Conservation (phyloP, 35 echinoderm and acorn worm genomes). For the Anneissia japonica region DNA sequence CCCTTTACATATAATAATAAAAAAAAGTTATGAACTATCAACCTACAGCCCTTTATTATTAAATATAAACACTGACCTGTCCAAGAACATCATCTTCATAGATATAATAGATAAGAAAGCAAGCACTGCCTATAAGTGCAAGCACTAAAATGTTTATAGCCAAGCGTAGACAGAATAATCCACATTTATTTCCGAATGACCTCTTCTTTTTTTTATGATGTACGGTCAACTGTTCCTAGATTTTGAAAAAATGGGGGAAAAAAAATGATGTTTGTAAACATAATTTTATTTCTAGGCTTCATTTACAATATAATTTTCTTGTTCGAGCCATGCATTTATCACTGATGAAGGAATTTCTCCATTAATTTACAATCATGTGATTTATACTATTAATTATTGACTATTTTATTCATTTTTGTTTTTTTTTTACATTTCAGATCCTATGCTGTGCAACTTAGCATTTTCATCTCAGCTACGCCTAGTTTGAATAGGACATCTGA, state of each 20-base stretch:
- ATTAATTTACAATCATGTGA: no score
- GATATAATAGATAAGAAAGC: conserved; percentile 56
- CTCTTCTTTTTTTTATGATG: not conserved
- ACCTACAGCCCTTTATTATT: not conserved
- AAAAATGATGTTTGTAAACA: not conserved
- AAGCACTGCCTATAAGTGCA: conserved; percentile 62
- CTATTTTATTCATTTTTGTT: no score
- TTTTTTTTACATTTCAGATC: no score
- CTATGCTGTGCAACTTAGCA: no score
- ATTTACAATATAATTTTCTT: not conserved
- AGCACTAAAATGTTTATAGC: conserved; percentile 71
- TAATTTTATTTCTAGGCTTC: not conserved
- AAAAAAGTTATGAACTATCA: no score
- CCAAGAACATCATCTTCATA: conserved; percentile 25
- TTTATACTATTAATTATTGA: no score
- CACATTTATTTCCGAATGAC: not conserved
- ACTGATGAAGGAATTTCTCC: no score
- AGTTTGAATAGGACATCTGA: no score
- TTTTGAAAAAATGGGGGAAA: not conserved
- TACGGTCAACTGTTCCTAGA: conserved; percentile 29
- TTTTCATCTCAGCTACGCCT: no score
- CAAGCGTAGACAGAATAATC: conserved; percentile 37
- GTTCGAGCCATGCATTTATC: no score
- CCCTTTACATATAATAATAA: no score
- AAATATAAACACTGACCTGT: conserved; percentile 10